Base-by-base conservation (phyloP, 2,888 invertebrate genomes). In the Apamea epomidion region DNA sequence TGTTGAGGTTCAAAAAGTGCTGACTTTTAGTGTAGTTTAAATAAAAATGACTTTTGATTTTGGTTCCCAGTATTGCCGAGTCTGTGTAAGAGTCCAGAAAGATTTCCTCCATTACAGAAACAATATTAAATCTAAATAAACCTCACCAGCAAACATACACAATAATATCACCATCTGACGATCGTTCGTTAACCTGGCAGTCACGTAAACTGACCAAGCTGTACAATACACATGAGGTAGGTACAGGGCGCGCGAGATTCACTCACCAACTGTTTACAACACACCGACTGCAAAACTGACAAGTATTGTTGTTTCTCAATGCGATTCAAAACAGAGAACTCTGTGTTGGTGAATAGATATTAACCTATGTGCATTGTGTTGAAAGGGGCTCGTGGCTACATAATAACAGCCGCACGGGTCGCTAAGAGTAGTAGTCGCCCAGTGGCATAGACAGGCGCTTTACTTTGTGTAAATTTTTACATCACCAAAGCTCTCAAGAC, bases 201-300 rank as follows among this genome's bases (percentile, higher is more conserved):
- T 37, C 29, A 67, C 3, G 64, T 74, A 54, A 78, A 64, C 78
- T 45, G 12, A 29, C 16, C 18, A 48, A 32, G 14, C 7, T 51
- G 21, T 8, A 62, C 25, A 32, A 29, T 16, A 62, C 18, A 29
- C 29, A 62, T 62, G 3, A 16, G 4, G 0, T 42, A 16, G 4
- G 0, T 42, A 25, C 12, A 42, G 18, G 16, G 10, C 14, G 70
- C 37, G 80, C 32, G 1, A 65, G 62, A 62, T 71, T 74, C 67
- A 62, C 45, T 79, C 45, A n/a, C 16, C 18, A 21, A 8, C 29
- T 42, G 82, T 83, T 64, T 68, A 80, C 48, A 80, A 42, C n/a
- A 62, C 21, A 25, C 32, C 60, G 32, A 69, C 72, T 45, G 80
- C 74, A 70, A 21, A 60, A 78, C 84, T 73, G 78, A 83, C 64